These are phyloP conservation scores for Belgica antarctica DNA, from an alignment of 2,888 invertebrate species.

Conservation along the genomic window DNA sequence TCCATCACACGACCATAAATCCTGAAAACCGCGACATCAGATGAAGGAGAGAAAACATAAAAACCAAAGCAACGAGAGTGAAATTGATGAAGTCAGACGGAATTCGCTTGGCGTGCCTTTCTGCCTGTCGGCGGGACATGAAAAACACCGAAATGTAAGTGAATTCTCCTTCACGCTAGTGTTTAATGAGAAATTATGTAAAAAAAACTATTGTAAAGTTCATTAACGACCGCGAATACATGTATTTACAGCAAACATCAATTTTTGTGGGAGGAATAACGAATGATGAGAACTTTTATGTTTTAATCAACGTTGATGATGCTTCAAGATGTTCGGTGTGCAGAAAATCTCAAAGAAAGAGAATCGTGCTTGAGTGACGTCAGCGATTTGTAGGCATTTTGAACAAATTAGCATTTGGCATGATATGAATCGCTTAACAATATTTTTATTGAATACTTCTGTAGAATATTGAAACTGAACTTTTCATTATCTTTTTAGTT, in stretches of 20 bases:
- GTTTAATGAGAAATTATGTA: not conserved
- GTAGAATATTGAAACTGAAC: no score
- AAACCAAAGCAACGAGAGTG: not conserved
- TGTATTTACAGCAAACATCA: not conserved
- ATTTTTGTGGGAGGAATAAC: not conserved
- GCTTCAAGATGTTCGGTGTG: no score
- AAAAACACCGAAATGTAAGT: conserved; percentile 1
- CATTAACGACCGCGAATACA: not conserved
- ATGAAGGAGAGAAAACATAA: not conserved
- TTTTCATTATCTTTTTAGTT: no score
- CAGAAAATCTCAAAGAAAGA: no score
- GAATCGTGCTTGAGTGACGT: no score
- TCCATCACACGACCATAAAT: not conserved
- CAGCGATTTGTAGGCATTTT: no score
- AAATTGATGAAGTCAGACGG: not conserved
- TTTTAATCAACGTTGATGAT: not conserved
- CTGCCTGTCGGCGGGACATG: not conserved
- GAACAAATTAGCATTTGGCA: no score
- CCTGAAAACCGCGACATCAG: not conserved
- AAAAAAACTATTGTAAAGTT: not conserved
- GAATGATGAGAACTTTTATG: conserved; percentile 16
- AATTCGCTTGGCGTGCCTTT: not conserved
- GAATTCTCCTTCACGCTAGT: not conserved
- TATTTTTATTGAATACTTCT: no score
- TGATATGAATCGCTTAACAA: no score